These are phyloP conservation scores for Augiades crinisus DNA, from an alignment of 2,888 invertebrate species.

Conservation along the genomic window DNA sequence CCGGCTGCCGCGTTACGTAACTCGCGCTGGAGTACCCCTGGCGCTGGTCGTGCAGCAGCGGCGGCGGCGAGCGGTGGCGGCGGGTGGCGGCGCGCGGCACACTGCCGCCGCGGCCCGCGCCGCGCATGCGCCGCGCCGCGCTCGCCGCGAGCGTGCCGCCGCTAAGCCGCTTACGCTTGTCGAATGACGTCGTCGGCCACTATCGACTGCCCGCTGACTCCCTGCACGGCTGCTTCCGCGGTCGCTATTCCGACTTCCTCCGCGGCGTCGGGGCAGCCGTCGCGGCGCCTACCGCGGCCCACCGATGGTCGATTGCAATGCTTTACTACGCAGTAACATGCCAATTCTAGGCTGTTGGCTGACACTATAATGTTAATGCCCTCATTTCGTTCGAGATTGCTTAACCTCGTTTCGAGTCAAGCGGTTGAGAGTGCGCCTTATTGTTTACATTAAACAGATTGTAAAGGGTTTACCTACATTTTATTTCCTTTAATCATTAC, in stretches of 20 bases:
- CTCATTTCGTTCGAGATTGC: background rate
- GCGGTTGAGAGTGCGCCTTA: no score
- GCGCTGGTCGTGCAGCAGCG: background rate
- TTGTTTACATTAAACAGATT: no score
- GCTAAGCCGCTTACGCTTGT: slow-evolving; percentile 23
- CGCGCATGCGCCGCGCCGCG: slow-evolving; percentile 16
- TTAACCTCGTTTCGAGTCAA: no score
- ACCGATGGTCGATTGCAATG: background rate
- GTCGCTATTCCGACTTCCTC: slow-evolving; percentile 21
- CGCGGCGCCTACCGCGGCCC: slow-evolving; percentile 26
- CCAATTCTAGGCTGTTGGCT: no score
- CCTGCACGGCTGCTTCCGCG: background rate
- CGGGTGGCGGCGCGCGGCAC: slow-evolving; percentile 7
- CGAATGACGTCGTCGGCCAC: slow-evolving; percentile 14
- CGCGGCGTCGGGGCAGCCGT: slow-evolving; percentile 25
- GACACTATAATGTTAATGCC: background rate
- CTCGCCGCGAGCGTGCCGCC: slow-evolving; percentile 15
- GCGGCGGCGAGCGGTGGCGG: slow-evolving; percentile 25
- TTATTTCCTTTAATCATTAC: no score
- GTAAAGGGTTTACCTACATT: no score
- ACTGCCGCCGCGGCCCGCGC: slow-evolving; percentile 1
- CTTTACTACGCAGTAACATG: background rate
- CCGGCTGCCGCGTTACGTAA: slow-evolving; percentile 17
- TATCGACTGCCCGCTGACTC: background rate
- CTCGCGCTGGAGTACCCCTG: background rate